Evolutionary conservation across 2,888 invertebrate genomes (phyloP).

Genomic region (Minunthozetes semirufus): DNA sequence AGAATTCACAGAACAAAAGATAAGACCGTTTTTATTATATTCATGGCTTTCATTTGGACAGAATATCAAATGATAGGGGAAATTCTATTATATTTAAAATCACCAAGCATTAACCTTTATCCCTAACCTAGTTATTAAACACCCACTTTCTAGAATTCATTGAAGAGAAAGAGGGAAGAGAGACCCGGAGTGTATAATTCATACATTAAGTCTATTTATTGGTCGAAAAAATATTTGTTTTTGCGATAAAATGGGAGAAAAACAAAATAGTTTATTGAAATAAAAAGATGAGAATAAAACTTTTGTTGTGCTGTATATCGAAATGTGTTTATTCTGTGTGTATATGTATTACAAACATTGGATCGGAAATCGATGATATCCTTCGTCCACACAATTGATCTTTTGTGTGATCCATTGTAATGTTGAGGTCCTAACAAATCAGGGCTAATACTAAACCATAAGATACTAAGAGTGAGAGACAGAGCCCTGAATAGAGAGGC

Average conservation of each 20-base stretch:
- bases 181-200: too few species aligned
- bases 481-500: neutral
- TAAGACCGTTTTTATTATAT: too few species aligned
- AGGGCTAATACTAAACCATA: neutral
- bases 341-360: slow-evolving; percentile 20
- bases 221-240: too few species aligned
- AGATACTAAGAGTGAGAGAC: neutral
- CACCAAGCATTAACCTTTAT: too few species aligned
- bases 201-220: too few species aligned
- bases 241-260: neutral
- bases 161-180: too few species aligned
- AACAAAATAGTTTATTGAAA: neutral
- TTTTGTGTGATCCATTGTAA: slow-evolving; percentile 23
- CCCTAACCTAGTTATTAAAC: too few species aligned
- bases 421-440: slow-evolving; percentile 19
- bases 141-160: too few species aligned
- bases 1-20: too few species aligned
- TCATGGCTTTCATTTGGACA: too few species aligned
- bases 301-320: neutral
- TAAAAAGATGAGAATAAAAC: neutral
- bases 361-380: slow-evolving; percentile 27
- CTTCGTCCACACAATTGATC: slow-evolving; percentile 16
- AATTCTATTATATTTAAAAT: too few species aligned
- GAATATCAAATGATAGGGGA: too few species aligned
- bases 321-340: neutral